phyloP scores from a whole-genome alignment of 1,140 invertebrate genomes.

The Drosophila tsacasi region DNA sequence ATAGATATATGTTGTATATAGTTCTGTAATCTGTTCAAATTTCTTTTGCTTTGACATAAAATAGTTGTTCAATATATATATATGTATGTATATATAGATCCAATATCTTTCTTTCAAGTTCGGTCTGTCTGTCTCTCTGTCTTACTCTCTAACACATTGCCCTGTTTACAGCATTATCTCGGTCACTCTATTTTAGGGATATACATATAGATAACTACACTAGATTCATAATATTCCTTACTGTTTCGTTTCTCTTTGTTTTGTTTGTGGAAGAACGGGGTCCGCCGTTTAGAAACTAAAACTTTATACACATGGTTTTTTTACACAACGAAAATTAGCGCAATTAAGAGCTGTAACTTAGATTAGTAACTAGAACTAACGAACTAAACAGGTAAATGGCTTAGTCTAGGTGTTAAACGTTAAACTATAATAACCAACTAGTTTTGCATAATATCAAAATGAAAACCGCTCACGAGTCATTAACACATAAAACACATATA shows the following conservation, averaged over 20 bases:
- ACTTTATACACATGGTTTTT: slow-evolving; percentile 69
- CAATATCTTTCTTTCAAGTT: slow-evolving; percentile 42
- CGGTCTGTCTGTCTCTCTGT: slow-evolving; percentile 48
- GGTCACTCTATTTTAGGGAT: slow-evolving; percentile 51
- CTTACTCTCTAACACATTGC: slow-evolving; percentile 63
- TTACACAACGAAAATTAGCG: slow-evolving; percentile 48
- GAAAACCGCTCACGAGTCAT: slow-evolving; percentile 49
- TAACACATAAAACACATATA: slow-evolving; percentile 49
- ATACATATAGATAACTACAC: slow-evolving; percentile 64
- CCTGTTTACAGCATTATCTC: slow-evolving; percentile 66
- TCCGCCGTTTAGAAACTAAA: slow-evolving; percentile 57
- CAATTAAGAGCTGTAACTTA: slow-evolving; percentile 36
- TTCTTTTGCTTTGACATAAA: slow-evolving; percentile 58
- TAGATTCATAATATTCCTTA: slow-evolving; percentile 54
- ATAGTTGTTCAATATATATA: slow-evolving; percentile 56
- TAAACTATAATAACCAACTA: slow-evolving; percentile 44
- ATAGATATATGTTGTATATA: slow-evolving; percentile 79
- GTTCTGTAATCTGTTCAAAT: slow-evolving; percentile 58
- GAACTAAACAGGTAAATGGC: slow-evolving; percentile 43
- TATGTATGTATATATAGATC: slow-evolving; percentile 41
- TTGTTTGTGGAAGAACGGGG: slow-evolving; percentile 55
- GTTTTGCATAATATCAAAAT: slow-evolving; percentile 58
- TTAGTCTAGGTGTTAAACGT: slow-evolving; percentile 40
- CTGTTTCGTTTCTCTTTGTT: slow-evolving; percentile 35
- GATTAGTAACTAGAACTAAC: slow-evolving; percentile 36